Conservation (phyloP, 1,140 invertebrate species). For the Pogonognathellus flavescens region DNA sequence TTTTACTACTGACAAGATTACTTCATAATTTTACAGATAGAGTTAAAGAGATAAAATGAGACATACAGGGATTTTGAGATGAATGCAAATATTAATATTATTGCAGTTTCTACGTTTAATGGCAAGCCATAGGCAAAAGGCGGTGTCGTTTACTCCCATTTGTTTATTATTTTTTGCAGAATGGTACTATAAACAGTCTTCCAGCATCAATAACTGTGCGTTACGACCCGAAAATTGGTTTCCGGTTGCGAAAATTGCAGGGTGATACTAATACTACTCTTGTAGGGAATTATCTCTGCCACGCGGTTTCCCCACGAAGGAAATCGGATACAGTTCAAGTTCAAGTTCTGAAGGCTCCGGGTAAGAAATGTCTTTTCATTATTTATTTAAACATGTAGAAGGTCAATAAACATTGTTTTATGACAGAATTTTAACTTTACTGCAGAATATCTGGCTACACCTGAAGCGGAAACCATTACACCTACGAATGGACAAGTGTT, state of each 20-base stretch:
- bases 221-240: constrained; percentile 20
- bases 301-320: not conserved
- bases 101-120: no score
- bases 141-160: not conserved
- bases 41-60: not conserved
- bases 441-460: not conserved
- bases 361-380: not conserved
- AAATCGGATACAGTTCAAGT: not conserved
- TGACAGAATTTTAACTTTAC: constrained; percentile 8
- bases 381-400: not conserved
- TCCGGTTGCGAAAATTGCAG: not conserved
- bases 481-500: constrained; percentile 43
- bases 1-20: no score
- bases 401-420: not conserved
- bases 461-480: constrained; percentile 8
- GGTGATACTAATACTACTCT: not conserved
- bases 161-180: not conserved
- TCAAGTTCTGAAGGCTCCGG: constrained; percentile 5
- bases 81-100: no score
- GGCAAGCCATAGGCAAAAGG: not conserved
- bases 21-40: not conserved
- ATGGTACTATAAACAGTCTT: not conserved
- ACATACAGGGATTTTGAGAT: not conserved
- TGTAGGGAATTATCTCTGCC: constrained; percentile 25
- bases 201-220: not conserved